Conservation (phyloP, 2,113 vertebrate genomes). For the Zosterops japonicus region DNA sequence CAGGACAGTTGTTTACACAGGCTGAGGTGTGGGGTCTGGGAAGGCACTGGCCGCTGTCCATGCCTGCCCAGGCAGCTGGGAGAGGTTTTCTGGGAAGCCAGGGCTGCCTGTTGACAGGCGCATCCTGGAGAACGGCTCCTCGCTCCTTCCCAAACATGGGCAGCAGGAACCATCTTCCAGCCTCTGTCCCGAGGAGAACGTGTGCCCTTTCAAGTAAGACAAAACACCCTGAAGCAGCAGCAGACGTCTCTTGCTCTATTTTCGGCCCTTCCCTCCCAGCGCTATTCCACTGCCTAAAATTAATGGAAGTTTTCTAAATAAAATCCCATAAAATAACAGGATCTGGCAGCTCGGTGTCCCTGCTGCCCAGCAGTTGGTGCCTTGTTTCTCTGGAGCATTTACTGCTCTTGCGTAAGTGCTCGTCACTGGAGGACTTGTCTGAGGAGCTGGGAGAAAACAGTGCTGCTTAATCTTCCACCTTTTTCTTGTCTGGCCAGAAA, state of each 20-base stretch:
- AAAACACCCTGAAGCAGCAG: neutral
- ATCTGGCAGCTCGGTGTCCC: neutral
- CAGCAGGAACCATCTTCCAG: constrained; percentile 10
- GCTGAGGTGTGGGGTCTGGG: neutral
- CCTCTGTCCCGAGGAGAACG: neutral
- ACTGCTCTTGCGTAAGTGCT: neutral
- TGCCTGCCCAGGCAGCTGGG: neutral
- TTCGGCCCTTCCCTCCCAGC: neutral
- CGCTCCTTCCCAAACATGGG: constrained; percentile 30
- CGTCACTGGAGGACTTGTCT: neutral
- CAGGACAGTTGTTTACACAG: neutral
- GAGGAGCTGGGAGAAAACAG: neutral
- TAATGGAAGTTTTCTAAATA: neutral
- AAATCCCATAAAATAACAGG: neutral
- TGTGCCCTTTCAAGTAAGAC: neutral
- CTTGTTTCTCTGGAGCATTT: neutral
- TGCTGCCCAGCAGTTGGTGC: neutral
- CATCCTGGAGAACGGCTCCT: neutral
- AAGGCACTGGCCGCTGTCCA: neutral
- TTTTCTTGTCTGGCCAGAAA: neutral
- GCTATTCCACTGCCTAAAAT: neutral
- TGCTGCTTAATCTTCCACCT: neutral
- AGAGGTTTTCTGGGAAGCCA: neutral
- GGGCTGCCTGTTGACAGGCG: neutral
- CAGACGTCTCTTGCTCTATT: neutral